A percentile compares a stretch with the other conserved stretches of the same genome.
Evolutionary conservation across 2,888 invertebrate genomes (phyloP).

Genomic region (Eupithecia centaureata): DNA sequence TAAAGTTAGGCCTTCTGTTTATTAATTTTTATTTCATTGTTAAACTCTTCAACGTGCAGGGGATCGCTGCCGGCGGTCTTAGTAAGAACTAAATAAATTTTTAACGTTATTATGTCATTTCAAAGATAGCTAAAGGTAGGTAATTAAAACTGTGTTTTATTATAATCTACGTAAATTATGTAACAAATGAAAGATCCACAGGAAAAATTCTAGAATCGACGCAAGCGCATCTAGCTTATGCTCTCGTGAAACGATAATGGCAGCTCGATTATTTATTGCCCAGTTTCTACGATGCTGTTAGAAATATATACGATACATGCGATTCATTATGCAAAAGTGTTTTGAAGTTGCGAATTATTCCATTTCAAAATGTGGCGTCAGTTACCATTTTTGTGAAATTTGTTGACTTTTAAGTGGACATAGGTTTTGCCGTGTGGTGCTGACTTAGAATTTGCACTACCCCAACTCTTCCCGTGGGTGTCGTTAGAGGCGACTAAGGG

Average conservation of each 20-base stretch:
- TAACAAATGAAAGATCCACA: background rate
- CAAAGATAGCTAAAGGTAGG: no score
- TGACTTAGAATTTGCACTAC: no score
- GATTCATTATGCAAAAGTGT: conserved; percentile 14
- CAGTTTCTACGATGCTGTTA: conserved; percentile 18
- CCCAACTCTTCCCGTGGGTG: no score
- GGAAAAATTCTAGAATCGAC: background rate
- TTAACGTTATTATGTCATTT: no score
- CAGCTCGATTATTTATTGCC: conserved; percentile 30
- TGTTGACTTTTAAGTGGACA: background rate
- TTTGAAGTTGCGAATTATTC: background rate
- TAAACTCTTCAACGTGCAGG: no score
- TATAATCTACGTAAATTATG: background rate
- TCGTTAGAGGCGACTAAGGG: no score
- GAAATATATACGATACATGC: conserved; percentile 14
- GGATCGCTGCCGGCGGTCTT: no score
- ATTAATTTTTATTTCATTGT: no score
- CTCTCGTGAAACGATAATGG: conserved; percentile 31
- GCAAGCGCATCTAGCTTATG: conserved; percentile 17
- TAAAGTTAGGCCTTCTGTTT: no score
- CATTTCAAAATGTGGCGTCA: background rate
- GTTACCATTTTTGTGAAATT: background rate
- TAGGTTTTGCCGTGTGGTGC: no score
- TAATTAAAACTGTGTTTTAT: no score
- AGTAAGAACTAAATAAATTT: no score